Conservation (phyloP, 2,797 vertebrate genomes). For the Aselliscus stoliczkanus region DNA sequence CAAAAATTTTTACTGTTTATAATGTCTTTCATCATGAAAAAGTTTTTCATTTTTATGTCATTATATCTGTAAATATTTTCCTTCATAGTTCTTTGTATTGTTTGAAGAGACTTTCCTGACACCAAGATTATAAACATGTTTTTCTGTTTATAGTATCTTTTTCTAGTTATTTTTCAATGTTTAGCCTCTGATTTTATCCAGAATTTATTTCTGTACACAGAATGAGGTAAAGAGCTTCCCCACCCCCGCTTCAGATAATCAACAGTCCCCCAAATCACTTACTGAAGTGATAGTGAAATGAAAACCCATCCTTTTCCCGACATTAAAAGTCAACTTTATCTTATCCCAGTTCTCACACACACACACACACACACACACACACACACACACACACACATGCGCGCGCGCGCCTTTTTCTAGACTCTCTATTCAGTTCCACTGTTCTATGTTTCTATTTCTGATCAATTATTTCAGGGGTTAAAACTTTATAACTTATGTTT, state of each 20-base stretch:
- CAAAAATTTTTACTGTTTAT: not conserved
- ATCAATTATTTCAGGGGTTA: too few species aligned
- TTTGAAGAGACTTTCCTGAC: not conserved
- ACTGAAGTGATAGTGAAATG: not conserved
- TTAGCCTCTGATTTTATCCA: not conserved
- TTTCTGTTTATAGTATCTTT: not conserved
- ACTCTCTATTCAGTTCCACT: too few species aligned
- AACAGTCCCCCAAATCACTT: not conserved
- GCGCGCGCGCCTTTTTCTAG: too few species aligned
- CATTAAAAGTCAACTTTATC: too few species aligned
- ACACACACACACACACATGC: too few species aligned
- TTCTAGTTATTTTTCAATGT: not conserved
- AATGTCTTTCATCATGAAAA: not conserved
- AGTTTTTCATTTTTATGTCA: not conserved
- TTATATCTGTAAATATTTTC: not conserved
- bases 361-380: too few species aligned
- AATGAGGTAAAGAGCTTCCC: not conserved
- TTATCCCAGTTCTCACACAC: too few species aligned
- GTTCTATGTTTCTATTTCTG: too few species aligned
- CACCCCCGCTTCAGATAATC: not conserved
- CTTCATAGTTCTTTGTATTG: not conserved
- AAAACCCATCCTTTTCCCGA: not conserved
- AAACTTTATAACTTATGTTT: not conserved
- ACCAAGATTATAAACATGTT: not conserved
- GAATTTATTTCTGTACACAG: not conserved